Percentiles rank a stretch among this genome's conserved stretches.
phyloP scores from a whole-genome alignment of 2,888 invertebrate species.

The Crioceris asparagi region DNA sequence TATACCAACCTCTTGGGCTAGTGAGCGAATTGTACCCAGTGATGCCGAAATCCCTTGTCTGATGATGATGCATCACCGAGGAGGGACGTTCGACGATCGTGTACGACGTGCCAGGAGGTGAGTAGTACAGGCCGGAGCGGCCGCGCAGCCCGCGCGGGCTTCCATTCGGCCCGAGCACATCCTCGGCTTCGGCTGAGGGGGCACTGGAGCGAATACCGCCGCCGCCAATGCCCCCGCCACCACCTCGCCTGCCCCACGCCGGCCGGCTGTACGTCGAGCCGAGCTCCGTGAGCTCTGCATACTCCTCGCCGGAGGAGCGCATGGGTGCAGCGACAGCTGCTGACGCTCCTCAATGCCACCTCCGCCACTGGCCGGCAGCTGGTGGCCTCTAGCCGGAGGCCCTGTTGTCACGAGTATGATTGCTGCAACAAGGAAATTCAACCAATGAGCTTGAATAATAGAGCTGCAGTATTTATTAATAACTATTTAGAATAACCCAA shows the following conservation, averaged over 20 bases:
- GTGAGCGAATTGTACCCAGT: conserved; percentile 37
- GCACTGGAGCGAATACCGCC: conserved; percentile 43
- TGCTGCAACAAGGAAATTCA: too few relatives aligned
- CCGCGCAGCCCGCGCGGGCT: conserved; percentile 37
- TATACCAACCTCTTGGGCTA: conserved; percentile 31
- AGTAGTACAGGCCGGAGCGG: conserved; percentile 68
- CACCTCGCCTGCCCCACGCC: conserved; percentile 50
- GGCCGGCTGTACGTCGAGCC: conserved; percentile 38
- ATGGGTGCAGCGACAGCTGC: too few relatives aligned
- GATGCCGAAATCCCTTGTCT: conserved; percentile 24
- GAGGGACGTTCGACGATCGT: conserved; percentile 77
- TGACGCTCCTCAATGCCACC: too few relatives aligned
- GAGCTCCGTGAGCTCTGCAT: conserved; percentile 39
- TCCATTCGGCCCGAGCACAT: conserved; percentile 45
- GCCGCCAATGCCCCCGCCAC: conserved; percentile 47
- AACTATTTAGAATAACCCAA: too few relatives aligned
- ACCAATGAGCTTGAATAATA: too few relatives aligned
- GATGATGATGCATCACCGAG: conserved; percentile 50
- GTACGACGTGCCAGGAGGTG: conserved; percentile 80
- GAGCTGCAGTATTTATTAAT: too few relatives aligned
- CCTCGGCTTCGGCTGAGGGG: conserved; percentile 43
- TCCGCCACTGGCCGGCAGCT: too few relatives aligned
- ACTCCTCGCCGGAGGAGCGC: conserved; percentile 36
- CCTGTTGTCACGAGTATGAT: too few relatives aligned
- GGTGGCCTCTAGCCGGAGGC: too few relatives aligned